phyloP scores from a whole-genome alignment of 2,888 invertebrate genomes.

The Drosophila putrida region DNA sequence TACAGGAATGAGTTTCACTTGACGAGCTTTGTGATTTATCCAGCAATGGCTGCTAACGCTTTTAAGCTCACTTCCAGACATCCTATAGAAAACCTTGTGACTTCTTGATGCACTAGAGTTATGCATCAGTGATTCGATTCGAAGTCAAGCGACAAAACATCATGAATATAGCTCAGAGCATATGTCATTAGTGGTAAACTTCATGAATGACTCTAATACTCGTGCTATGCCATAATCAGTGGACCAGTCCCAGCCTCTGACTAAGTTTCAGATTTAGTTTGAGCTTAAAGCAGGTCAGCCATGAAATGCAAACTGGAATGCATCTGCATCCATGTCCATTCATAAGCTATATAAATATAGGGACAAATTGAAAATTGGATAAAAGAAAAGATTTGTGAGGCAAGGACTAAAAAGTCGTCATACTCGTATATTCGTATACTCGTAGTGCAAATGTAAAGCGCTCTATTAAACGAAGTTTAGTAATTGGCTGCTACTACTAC shows the following conservation, averaged over 20 bases:
- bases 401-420: conserved; percentile 10
- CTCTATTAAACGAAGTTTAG: conserved; percentile 53
- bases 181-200: conserved; percentile 15
- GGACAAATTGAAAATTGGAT: conserved; percentile 50
- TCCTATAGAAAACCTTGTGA: conserved; percentile 6
- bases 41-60: conserved; percentile 14
- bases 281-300: conserved; percentile 48
- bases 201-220: conserved; percentile 6
- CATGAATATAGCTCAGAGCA: conserved; percentile 6
- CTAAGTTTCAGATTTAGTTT: not conserved
- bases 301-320: conserved; percentile 18
- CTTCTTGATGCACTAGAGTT: conserved; percentile 18
- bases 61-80: conserved; percentile 34
- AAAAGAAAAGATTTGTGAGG: conserved; percentile 18
- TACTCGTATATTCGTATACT: no score
- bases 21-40: conserved; percentile 30
- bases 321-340: conserved; percentile 27
- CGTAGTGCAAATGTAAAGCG: conserved; percentile 28
- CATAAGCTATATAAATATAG: conserved; percentile 44
- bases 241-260: conserved; percentile 1
- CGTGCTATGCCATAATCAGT: not conserved
- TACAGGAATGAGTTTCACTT: conserved; percentile 13
- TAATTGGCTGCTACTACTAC: conserved; percentile 50
- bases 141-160: conserved; percentile 9
- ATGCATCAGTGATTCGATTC: conserved; percentile 23